Conservation (phyloP, 1,140 invertebrate species). For the Eupristina koningsbergeri region DNA sequence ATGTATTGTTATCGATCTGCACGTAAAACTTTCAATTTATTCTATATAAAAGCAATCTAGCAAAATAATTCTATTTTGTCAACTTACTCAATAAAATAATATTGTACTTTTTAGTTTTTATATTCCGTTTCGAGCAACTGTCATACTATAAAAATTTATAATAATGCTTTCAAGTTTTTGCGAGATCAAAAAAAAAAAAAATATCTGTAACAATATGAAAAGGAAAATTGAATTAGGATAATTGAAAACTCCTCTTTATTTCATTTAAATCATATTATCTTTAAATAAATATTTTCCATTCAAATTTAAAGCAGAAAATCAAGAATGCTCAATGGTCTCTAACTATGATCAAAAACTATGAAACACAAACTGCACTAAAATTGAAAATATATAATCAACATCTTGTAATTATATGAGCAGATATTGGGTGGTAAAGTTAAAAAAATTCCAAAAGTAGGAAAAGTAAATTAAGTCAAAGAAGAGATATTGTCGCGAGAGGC, state of each 20-base stretch:
- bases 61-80: background rate
- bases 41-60: background rate
- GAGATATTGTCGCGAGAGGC: slow-evolving; percentile 22
- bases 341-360: too few species aligned
- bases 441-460: background rate
- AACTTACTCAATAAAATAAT: background rate
- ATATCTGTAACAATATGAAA: too few species aligned
- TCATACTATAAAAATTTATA: background rate
- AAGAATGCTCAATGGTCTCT: too few species aligned
- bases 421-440: background rate
- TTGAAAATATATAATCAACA: too few species aligned
- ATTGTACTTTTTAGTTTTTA: too few species aligned
- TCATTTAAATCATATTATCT: too few species aligned
- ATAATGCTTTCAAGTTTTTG: background rate
- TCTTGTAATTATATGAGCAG: too few species aligned
- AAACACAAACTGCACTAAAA: too few species aligned
- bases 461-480: background rate
- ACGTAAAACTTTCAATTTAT: background rate
- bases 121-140: too few species aligned
- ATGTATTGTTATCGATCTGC: background rate
- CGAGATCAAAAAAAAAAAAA: background rate
- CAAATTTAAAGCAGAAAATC: too few species aligned
- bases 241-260: background rate
- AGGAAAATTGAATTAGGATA: background rate
- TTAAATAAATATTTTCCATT: too few species aligned